A percentile compares a stretch with the other conserved stretches of the same genome.
Conservation (phyloP, 1,140 invertebrate genomes). For the Tribolium madens region DNA sequence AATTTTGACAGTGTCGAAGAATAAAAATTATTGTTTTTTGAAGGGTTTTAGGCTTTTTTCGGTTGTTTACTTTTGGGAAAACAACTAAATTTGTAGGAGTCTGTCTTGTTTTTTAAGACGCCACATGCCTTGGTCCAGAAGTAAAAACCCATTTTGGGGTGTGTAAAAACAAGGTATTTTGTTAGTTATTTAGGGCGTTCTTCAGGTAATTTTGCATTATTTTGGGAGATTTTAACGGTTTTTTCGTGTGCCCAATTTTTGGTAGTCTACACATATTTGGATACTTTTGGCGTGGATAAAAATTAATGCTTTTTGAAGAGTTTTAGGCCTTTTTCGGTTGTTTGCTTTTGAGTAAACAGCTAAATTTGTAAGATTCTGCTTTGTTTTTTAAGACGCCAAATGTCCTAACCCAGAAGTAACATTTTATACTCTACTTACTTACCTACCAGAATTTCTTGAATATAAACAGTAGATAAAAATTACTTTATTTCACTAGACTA, state of each 20-base stretch:
- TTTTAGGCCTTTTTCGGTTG: conserved; percentile 28
- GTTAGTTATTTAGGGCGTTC: conserved; percentile 14
- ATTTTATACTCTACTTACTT: too few relatives aligned
- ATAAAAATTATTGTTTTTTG: too few relatives aligned
- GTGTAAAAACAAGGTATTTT: conserved; percentile 31
- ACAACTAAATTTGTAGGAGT: conserved; percentile 25
- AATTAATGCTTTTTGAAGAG: conserved; percentile 27
- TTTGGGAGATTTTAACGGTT: conserved; percentile 31
- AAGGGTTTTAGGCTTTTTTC: too few relatives aligned
- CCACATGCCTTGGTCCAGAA: conserved; percentile 14
- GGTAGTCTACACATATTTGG: conserved; percentile 30
- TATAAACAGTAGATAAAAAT: too few relatives aligned
- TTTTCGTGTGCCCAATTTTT: conserved; percentile 34
- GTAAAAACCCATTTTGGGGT: conserved; percentile 6
- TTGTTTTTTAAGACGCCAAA: conserved; percentile 30
- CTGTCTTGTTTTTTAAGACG: conserved; percentile 26
- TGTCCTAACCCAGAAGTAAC: neutral
- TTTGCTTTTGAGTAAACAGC: conserved; percentile 33
- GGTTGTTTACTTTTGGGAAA: conserved; percentile 29
- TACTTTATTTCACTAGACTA: too few relatives aligned
- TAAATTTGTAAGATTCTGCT: conserved; percentile 35
- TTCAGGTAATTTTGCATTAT: conserved; percentile 27
- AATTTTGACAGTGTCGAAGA: too few relatives aligned
- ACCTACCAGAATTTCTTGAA: too few relatives aligned
- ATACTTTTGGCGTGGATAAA: conserved; percentile 31